phyloP scores from a whole-genome alignment of 92 coral and sea anemone genomes.

The Micromussa lordhowensis region DNA sequence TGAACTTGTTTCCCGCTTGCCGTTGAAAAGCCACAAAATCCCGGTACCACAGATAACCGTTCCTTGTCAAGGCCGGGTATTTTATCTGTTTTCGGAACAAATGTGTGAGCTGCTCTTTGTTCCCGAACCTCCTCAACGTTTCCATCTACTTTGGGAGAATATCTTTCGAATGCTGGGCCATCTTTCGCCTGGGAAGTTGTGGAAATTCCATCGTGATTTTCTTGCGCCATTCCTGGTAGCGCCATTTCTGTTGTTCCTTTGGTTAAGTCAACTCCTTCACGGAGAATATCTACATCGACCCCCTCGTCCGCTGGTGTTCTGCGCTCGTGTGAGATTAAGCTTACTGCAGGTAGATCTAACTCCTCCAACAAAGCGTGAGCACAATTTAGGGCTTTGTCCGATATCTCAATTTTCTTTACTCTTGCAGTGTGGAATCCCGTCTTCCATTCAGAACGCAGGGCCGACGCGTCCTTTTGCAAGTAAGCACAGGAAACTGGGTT shows the following conservation, averaged over 20 bases:
- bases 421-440: slow-evolving; percentile 61
- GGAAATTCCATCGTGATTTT: neutral
- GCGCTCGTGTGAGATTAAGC: neutral
- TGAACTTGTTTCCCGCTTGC: slow-evolving; percentile 61
- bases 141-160: neutral
- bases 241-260: neutral
- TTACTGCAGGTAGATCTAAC: neutral
- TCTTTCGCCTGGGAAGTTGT: neutral
- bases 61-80: neutral
- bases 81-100: neutral
- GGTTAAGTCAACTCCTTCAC: neutral
- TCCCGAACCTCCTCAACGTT: neutral
- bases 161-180: neutral
- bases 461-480: neutral
- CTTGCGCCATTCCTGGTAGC: neutral
- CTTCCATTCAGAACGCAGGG: neutral
- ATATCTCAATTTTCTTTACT: slow-evolving; percentile 60
- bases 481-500: neutral
- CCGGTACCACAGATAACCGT: neutral
- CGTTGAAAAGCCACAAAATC: slow-evolving; percentile 51
- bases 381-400: slow-evolving; percentile 53
- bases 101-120: neutral
- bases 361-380: slow-evolving; percentile 40
- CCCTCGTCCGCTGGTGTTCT: neutral
- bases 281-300: neutral